Evolutionary conservation across 2,113 vertebrate species (phyloP).

Genomic region (Colinus virginianus): DNA sequence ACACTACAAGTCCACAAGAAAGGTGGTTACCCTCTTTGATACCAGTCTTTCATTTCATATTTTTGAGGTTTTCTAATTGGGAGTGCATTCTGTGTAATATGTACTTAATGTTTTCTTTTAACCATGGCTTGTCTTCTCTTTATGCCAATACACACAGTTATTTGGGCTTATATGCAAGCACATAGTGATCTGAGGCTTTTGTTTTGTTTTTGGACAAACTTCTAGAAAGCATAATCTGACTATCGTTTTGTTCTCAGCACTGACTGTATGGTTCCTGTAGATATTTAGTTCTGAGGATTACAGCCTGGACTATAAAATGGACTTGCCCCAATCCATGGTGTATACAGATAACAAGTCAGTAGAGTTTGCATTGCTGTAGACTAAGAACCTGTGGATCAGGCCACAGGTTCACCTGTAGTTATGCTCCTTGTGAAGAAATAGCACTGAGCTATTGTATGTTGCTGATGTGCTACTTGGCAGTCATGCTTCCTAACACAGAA

Average conservation of each 20-base stretch:
- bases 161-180: background rate
- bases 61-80: background rate
- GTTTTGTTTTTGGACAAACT: background rate
- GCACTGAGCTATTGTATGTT: background rate
- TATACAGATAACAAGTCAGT: background rate
- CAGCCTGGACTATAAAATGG: fast-evolving
- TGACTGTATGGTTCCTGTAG: background rate
- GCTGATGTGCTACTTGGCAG: background rate
- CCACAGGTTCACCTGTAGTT: background rate
- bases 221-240: background rate
- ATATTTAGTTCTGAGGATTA: background rate
- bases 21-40: background rate
- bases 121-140: background rate
- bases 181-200: background rate
- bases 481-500: background rate
- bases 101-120: background rate
- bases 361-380: background rate
- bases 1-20: background rate
- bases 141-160: background rate
- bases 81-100: background rate
- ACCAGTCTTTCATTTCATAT: background rate
- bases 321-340: background rate
- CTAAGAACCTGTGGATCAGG: background rate
- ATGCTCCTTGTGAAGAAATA: background rate
- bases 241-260: background rate